Base-by-base conservation (phyloP, 2,888 invertebrate genomes). In the Pemphredon lugubris region DNA sequence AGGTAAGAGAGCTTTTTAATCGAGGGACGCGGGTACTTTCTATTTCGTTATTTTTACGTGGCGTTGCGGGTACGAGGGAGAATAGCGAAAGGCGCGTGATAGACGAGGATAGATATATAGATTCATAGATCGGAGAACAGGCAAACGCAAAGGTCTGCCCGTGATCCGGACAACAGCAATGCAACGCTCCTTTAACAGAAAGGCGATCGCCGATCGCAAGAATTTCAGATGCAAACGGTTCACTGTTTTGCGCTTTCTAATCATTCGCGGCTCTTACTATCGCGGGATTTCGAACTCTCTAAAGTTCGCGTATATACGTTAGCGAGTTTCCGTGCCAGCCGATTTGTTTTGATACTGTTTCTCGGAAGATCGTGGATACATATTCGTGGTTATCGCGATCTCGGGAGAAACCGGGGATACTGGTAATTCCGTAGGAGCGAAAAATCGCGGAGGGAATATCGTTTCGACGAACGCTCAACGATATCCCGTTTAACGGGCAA, bases 1-100 rank as follows among this genome's bases (percentile, higher is more conserved):
- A 37, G 30, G 14, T n/a, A 45, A 65, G 55, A 23, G 21, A 48
- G 32, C 11, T 71, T 66, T 64, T 73, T 18, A 39, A 45, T 34
- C 51, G 47, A 39, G 37, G 16, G 34, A 39, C 42, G 47, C 34
- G 45, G 47, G 48, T n/a, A 84, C 84, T 83, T 84, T 84, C 82
- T 83, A 84, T 82, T 81, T 84, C 72, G 78, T 63, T 58, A 79
- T 81, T 83, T 84, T 82, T 80, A 73, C 60, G 45, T 47, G 54
- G 48, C 48, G 40, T 42, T n/a, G 37, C 32, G 58, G 34, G 40
- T 37, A 37, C 16, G 20, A 42, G 50, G 14, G 40, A 39, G 50
- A 39, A 66, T 26, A 73, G 64, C 54, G 74, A 71, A 66, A 66
- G 66, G 73, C 21, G 21, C 42, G 7, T 13, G 42, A 67, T 40